These are phyloP conservation scores for Amitus sp. DNA, from an alignment of 2,888 invertebrate species.

Conservation along the genomic window DNA sequence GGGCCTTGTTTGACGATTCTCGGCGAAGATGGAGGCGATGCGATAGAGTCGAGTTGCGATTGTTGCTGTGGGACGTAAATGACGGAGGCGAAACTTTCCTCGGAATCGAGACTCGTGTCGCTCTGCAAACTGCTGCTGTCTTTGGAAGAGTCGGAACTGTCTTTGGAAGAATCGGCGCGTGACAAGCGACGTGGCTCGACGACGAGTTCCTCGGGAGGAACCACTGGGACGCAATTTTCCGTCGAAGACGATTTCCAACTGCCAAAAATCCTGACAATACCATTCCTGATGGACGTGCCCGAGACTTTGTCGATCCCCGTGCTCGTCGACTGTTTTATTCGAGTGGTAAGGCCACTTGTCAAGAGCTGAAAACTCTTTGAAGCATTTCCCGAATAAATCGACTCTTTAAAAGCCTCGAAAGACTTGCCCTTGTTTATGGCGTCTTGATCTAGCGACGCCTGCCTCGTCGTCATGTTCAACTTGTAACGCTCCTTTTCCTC, in stretches of 20 bases:
- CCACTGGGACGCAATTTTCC: no score
- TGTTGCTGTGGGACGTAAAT: conserved; percentile 86
- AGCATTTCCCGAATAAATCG: conserved; percentile 77
- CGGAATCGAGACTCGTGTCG: conserved; percentile 93
- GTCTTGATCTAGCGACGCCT: conserved; percentile 89
- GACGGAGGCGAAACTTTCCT: conserved; percentile 93
- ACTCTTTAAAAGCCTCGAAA: conserved; percentile 77
- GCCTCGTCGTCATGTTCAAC: conserved; percentile 88
- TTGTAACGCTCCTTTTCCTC: conserved; percentile 84
- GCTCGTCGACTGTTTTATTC: conserved; percentile 84
- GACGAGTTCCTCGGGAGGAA: no score
- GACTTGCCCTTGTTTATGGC: conserved; percentile 78
- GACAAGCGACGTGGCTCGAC: conserved; percentile 80
- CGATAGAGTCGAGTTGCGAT: conserved; percentile 70
- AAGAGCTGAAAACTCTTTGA: conserved; percentile 79
- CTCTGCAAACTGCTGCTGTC: conserved; percentile 92
- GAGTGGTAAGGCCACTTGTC: conserved; percentile 84
- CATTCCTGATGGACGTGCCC: conserved; percentile 74
- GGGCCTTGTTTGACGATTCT: no score
- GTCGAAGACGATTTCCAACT: conserved; percentile 55
- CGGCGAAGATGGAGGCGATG: conserved; percentile 83
- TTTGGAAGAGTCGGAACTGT: conserved; percentile 89
- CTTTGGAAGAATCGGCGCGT: no score
- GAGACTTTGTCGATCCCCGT: conserved; percentile 87
- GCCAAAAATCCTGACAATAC: conserved; percentile 86